phyloP scores from a whole-genome alignment of 2,113 vertebrate species.

The Rhagologus leucostigma region DNA sequence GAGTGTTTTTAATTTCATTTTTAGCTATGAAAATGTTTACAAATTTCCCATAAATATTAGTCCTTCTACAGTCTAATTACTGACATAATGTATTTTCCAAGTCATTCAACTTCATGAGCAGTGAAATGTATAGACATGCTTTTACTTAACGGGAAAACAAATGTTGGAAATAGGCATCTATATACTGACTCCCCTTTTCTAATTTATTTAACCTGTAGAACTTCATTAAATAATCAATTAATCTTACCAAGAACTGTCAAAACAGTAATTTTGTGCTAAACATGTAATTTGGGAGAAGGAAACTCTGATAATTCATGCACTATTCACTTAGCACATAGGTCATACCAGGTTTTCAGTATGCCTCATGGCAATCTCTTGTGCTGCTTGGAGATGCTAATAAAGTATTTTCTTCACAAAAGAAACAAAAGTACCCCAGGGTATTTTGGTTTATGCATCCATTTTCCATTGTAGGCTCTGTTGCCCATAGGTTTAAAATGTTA shows the following conservation, averaged over 20 bases:
- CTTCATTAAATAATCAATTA: background rate
- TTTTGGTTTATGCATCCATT: background rate
- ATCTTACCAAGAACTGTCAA: background rate
- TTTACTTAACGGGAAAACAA: background rate
- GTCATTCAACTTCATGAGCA: background rate
- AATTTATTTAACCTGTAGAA: background rate
- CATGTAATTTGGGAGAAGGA: background rate
- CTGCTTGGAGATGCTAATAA: background rate
- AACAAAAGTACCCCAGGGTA: background rate
- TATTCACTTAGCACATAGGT: background rate
- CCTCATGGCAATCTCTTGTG: background rate
- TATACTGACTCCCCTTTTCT: background rate
- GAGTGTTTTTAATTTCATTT: background rate
- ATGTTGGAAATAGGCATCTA: background rate
- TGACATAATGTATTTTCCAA: background rate
- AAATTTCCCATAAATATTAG: background rate
- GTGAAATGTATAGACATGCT: background rate
- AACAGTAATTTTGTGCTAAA: background rate
- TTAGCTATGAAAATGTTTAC: background rate
- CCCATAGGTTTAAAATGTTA: background rate
- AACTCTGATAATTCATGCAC: background rate
- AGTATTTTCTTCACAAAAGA: background rate
- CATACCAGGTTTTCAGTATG: background rate
- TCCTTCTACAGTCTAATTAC: background rate
- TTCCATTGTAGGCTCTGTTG: background rate